Base-by-base conservation (phyloP, 2,888 invertebrate genomes). In the Phengaris arion region DNA sequence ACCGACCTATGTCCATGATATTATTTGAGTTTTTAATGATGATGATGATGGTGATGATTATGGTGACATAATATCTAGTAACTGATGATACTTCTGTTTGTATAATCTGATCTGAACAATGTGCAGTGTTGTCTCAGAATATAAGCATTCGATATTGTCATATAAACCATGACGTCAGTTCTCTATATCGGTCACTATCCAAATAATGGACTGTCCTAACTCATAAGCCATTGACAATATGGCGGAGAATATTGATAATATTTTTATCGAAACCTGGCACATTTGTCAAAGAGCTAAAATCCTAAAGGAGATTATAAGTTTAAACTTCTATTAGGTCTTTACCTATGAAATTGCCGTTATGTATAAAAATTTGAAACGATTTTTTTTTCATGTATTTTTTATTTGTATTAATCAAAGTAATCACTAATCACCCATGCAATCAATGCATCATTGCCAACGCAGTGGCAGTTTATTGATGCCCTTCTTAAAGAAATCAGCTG, bases 151-250 rank as follows among this genome's bases (percentile, higher is more conserved):
- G 64, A 64, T 64, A 35, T 12, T 64, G 64, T 64, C 64, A 35
- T 35, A 6, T 6, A 45, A 6, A 64, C 48, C 69, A 48, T 69
- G 69, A 69, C 69, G 69, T 69, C 69, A 46, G 3, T 35, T 35
- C n/a, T 6, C 51, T 72, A 72, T 52, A 72, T 22, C 72, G n/a
- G 69, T 46, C 48, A 12, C 51, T 51, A 22, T 59, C 59, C 70
- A 70, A 70, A 70, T 70, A 70, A 70, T 22, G 15, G 12, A 51
- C 64, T 64, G 35, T 64, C 70, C 52, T 70, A 22, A 51, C 52
- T 64, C 70, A 70, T 70, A 22, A 51, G 70, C 15, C 70, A 52
- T 64, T 54, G 52, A 70, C 70, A 70, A 70, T 51, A 70, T 52
- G 52, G 70, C 72, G 52, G 6, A 15, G 12, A 52, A 70, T 70